These are phyloP conservation scores for Anser cygnoides DNA, from an alignment of 2,113 vertebrate species.

Conservation along the genomic window DNA sequence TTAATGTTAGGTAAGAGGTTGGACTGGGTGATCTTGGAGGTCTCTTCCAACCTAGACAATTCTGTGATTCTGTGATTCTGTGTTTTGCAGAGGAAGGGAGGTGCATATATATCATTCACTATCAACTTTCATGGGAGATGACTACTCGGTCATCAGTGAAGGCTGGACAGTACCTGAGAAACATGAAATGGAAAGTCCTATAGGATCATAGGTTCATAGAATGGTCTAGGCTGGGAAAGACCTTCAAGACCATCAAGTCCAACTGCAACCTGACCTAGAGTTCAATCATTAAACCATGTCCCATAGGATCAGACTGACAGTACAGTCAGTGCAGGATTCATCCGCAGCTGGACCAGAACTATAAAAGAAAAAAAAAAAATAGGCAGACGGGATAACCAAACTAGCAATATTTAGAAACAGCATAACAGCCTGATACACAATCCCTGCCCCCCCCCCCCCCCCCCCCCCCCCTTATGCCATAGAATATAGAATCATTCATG, in stretches of 20 bases:
- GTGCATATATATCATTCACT: background rate
- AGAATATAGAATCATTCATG: no score
- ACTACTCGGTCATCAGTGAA: background rate
- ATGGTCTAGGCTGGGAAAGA: background rate
- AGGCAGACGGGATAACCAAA: background rate
- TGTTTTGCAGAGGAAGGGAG: background rate
- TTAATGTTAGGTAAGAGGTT: no score
- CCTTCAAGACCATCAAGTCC: background rate
- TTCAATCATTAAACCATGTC: background rate
- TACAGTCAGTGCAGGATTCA: background rate
- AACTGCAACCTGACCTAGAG: background rate
- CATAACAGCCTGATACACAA: background rate
- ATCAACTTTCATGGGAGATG: fast-evolving
- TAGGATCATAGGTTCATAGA: background rate
- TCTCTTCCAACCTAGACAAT: no score
- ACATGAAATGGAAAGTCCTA: background rate
- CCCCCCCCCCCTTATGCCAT: background rate
- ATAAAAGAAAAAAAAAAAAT: background rate
- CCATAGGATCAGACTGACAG: background rate
- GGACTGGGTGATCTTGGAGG: no score
- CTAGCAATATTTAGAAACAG: background rate
- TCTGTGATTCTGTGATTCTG: no score
- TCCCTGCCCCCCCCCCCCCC: background rate
- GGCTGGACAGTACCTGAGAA: background rate
- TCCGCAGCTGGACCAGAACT: background rate